phyloP scores from a whole-genome alignment of 2,888 invertebrate species.

The Liopterus haemorrhoidalis region DNA sequence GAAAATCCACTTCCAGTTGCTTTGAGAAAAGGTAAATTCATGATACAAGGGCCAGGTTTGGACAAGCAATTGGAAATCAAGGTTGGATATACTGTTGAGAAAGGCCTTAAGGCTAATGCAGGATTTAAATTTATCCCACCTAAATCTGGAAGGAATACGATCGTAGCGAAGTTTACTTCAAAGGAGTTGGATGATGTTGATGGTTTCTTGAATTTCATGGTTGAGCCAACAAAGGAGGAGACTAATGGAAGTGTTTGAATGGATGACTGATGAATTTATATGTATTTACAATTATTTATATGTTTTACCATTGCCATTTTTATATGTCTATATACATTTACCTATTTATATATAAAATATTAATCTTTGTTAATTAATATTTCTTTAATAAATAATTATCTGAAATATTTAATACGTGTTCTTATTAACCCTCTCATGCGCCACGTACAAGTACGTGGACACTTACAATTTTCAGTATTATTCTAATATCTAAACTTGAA shows the following conservation, averaged over 20 bases:
- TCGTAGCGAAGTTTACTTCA: slow-evolving; percentile 81
- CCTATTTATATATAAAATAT: slow-evolving; percentile 37
- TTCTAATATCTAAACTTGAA: too few relatives aligned
- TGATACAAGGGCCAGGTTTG: slow-evolving; percentile 76
- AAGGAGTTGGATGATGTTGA: slow-evolving; percentile 86
- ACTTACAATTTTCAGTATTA: too few relatives aligned
- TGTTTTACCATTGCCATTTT: slow-evolving; percentile 15
- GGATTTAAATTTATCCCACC: slow-evolving; percentile 73
- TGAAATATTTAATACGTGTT: slow-evolving; percentile 8
- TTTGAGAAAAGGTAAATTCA: slow-evolving; percentile 69
- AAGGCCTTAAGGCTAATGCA: slow-evolving; percentile 65
- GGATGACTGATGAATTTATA: slow-evolving; percentile 20
- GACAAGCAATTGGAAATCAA: slow-evolving; percentile 67
- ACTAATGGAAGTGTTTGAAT: slow-evolving; percentile 40
- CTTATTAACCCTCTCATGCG: too few relatives aligned
- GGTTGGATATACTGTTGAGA: slow-evolving; percentile 55
- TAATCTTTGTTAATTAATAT: slow-evolving; percentile 23
- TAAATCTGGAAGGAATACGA: slow-evolving; percentile 71
- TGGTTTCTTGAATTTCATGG: slow-evolving; percentile 74
- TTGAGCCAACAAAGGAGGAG: slow-evolving; percentile 48
- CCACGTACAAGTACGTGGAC: too few relatives aligned
- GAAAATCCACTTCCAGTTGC: slow-evolving; percentile 78
- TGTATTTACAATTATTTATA: slow-evolving; percentile 17
- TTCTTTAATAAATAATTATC: slow-evolving; percentile 11
- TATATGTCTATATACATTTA: slow-evolving; percentile 11